A percentile compares a stretch with the other conserved stretches of the same genome.
These are phyloP conservation scores for Zoanthus gigantus DNA, from an alignment of 92 coral and sea anemone genomes.

Conservation along the genomic window DNA sequence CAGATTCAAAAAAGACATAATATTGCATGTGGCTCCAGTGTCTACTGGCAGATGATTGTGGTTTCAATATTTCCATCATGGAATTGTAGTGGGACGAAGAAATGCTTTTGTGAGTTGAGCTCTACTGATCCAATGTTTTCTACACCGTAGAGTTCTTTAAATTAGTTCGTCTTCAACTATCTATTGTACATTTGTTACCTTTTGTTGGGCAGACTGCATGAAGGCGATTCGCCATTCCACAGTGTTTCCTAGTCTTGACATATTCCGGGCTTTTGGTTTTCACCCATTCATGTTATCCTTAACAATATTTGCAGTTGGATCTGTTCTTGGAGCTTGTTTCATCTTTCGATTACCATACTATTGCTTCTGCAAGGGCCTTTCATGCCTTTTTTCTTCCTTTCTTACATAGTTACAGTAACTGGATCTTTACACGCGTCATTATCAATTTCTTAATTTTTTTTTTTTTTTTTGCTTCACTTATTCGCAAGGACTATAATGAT, in stretches of 20 bases:
- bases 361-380: not conserved
- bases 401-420: not conserved
- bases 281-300: not conserved
- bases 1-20: constrained; percentile 29
- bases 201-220: not conserved
- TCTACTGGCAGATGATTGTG: not conserved
- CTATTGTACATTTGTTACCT: not conserved
- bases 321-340: constrained; percentile 10
- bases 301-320: not conserved
- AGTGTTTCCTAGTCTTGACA: not conserved
- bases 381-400: not conserved
- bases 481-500: constrained; percentile 18
- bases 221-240: not conserved
- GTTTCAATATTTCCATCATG: not conserved
- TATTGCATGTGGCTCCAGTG: constrained; percentile 47
- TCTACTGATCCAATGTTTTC: not conserved
- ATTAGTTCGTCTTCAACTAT: too few species aligned
- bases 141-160: not conserved
- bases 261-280: not conserved
- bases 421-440: not conserved
- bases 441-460: not conserved
- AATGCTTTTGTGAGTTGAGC: not conserved
- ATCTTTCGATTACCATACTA: not conserved
- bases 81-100: not conserved
- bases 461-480: not conserved